These are phyloP conservation scores for Tapera naevia DNA, from an alignment of 2,797 vertebrate species.

Conservation along the genomic window DNA sequence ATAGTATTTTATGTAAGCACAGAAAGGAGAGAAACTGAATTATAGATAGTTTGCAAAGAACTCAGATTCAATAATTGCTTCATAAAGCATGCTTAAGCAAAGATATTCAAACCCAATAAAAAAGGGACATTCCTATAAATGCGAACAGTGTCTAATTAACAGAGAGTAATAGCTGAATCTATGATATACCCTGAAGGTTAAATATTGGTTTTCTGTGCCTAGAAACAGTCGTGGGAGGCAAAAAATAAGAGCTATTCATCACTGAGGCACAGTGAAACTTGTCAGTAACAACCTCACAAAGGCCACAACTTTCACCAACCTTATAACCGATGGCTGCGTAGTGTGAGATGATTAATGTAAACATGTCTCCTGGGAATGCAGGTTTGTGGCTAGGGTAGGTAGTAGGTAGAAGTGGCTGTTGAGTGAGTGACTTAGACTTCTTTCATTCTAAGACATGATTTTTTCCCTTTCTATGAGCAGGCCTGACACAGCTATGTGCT, in stretches of 20 bases:
- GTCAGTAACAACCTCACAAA: not conserved
- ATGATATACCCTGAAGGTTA: not conserved
- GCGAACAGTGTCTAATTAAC: not conserved
- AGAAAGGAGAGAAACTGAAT: conserved; percentile 9
- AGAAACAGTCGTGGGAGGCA: not conserved
- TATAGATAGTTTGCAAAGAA: not conserved
- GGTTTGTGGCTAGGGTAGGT: not conserved
- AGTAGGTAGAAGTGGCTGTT: not conserved
- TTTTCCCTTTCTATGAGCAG: not conserved
- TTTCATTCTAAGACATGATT: not conserved
- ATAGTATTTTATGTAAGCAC: not conserved
- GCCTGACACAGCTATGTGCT: not conserved
- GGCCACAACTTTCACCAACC: not conserved
- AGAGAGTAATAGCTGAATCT: not conserved
- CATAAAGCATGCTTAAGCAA: not conserved
- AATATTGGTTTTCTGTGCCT: not conserved
- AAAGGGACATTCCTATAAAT: not conserved
- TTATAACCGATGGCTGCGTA: not conserved
- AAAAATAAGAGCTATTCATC: conserved; percentile 3
- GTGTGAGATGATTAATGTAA: not conserved
- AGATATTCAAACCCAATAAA: not conserved
- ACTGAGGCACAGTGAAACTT: not conserved
- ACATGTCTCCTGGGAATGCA: not conserved
- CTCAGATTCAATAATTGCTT: not conserved
- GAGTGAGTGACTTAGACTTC: not conserved